Evolutionary conservation across 2,888 invertebrate species (phyloP).

Genomic region (Andrena marginata): DNA sequence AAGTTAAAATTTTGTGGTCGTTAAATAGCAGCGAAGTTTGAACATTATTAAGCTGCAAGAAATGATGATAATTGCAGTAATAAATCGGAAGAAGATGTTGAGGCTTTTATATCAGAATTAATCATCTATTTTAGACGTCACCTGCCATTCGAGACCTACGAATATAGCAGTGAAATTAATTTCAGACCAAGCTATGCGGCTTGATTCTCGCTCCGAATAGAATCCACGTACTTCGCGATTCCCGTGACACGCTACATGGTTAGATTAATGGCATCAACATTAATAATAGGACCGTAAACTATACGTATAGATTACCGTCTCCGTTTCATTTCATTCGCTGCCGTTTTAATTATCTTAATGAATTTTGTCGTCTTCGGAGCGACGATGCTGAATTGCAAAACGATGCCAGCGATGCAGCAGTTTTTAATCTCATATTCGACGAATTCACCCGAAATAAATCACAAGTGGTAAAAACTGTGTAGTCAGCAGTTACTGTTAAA

Average conservation of each 20-base stretch:
- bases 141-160: conserved; percentile 15
- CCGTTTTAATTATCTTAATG: conserved; percentile 68
- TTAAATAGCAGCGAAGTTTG: too few species aligned
- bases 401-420: neutral
- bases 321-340: conserved; percentile 53
- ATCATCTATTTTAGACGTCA: conserved; percentile 49
- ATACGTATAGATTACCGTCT: conserved; percentile 45
- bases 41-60: neutral
- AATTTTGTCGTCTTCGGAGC: conserved; percentile 39
- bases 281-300: conserved; percentile 60
- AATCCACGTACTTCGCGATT: conserved; percentile 47
- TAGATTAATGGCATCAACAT: conserved; percentile 69
- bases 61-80: neutral
- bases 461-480: neutral
- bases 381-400: neutral
- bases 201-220: conserved; percentile 47
- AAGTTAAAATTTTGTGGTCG: too few species aligned
- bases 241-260: conserved; percentile 57
- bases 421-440: conserved; percentile 1
- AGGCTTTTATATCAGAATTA: conserved; percentile 38
- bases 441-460: neutral
- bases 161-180: conserved; percentile 62
- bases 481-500: neutral
- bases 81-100: neutral
- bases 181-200: conserved; percentile 31